phyloP scores from a whole-genome alignment of 2,113 vertebrate species.

The Gopherus evgoodei region DNA sequence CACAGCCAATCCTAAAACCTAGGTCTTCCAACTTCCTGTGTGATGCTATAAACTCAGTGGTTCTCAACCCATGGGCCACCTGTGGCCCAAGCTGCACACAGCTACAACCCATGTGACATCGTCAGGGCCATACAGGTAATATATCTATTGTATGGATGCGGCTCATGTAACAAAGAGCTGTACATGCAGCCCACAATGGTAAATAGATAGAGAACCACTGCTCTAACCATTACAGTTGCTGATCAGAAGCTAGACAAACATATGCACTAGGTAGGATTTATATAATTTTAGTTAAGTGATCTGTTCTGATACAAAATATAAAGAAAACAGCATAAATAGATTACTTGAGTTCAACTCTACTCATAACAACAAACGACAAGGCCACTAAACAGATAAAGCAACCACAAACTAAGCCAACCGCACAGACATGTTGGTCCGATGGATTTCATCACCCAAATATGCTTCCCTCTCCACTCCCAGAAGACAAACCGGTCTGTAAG shows the following conservation, averaged over 20 bases:
- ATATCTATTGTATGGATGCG: too few species aligned
- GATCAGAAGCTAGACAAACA: slow-evolving; percentile 2
- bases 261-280: background rate
- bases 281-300: slow-evolving; percentile 14
- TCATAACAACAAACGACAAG: slow-evolving; percentile 50
- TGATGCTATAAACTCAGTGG: background rate
- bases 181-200: too few species aligned
- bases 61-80: too few species aligned
- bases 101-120: too few species aligned
- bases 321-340: slow-evolving; percentile 60
- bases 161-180: too few species aligned
- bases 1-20: background rate
- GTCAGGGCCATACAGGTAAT: too few species aligned
- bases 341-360: background rate
- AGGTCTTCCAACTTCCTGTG: accelerated
- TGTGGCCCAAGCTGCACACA: too few species aligned
- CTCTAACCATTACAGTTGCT: background rate
- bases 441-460: slow-evolving; percentile 57
- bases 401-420: slow-evolving; percentile 62
- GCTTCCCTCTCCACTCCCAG: background rate
- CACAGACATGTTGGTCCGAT: slow-evolving; percentile 38
- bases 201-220: too few species aligned
- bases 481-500: slow-evolving; percentile 16
- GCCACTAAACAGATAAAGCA: slow-evolving; percentile 37
- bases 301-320: background rate